Evolutionary conservation across 1,140 invertebrate species (phyloP), one percentile per base, ranked within the genome.

Genomic region (Monochamus saltuarius): DNA sequence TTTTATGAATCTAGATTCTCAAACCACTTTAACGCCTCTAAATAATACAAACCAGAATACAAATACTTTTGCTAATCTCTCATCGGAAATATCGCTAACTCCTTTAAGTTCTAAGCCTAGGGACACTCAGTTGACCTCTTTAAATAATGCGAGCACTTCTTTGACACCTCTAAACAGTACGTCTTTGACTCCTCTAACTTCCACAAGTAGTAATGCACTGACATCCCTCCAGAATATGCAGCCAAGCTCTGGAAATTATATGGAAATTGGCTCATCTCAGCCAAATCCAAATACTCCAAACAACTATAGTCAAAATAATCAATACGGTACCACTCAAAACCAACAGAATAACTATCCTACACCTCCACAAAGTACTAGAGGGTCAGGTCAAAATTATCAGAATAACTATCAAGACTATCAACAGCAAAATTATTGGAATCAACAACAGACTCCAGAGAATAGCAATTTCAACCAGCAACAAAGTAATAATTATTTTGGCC

Each of bases 381-480:
- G 29, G 10, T 36, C 35, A n/a, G 13, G 13, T 16, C 49, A 51
- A 34, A 36, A 38, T 36, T 16, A 34, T n/a, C 13, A 52, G 34
- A 61, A 62, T 54, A 29, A 39, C 11, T 63, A 61, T 40, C 63
- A 62, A 14, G 60, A 67, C 51, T 61, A 64, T 13, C 45, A 47
- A 40, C 39, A 40, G 39, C 52, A 67, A 22, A 67, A 68, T 45
- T 70, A 65, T 53, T 72, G 66, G 65, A 38, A 19, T 14, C 56
- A 69, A 38, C 45, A 29, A 8, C 56, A 61, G 19, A 47, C 43
- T n/a, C 61, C 61, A 34, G 56, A 61, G 34, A 65, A 67, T 16
- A 54, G 60, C 16, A 56, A 57, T n/a, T 64, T 56, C 39, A 65
- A 61, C 51, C 65, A 59, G 46, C 54, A 56, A 14, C 53, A 43